Conservation (phyloP, 2,888 invertebrate species). For the Noctua janthina region DNA sequence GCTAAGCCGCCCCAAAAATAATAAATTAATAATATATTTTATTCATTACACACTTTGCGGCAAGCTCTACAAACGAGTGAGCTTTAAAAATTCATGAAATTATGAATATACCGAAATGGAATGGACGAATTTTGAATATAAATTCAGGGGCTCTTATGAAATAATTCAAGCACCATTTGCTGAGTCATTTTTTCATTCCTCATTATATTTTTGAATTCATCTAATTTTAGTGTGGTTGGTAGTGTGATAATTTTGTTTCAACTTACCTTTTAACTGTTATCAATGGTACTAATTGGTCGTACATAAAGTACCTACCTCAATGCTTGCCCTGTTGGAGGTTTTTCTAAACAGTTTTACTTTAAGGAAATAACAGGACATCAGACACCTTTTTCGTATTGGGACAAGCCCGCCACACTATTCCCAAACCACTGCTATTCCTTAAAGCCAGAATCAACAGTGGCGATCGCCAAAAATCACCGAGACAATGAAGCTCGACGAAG, state of each 20-base stretch:
- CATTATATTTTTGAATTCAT: slow-evolving; percentile 31
- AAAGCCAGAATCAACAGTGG: too few species aligned
- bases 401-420: too few species aligned
- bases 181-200: slow-evolving; percentile 14
- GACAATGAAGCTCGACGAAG: too few species aligned
- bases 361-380: too few species aligned
- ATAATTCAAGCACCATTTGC: slow-evolving; percentile 49
- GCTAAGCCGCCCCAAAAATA: slow-evolving; percentile 39
- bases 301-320: not conserved
- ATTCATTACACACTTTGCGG: slow-evolving; percentile 57
- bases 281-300: not conserved
- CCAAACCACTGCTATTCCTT: too few species aligned
- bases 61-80: slow-evolving; percentile 34
- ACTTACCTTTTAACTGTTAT: not conserved
- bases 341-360: too few species aligned
- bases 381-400: too few species aligned
- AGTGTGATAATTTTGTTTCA: not conserved
- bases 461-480: too few species aligned
- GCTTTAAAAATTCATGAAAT: slow-evolving; percentile 62
- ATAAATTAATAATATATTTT: slow-evolving; percentile 51
- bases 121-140: slow-evolving; percentile 60
- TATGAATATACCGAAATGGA: slow-evolving; percentile 57
- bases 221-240: not conserved
- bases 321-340: too few species aligned
- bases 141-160: slow-evolving; percentile 47